Percentiles rank a stretch among this genome's conserved stretches.
These are phyloP conservation scores for Baccha elongata DNA, from an alignment of 2,888 invertebrate genomes.

Conservation along the genomic window DNA sequence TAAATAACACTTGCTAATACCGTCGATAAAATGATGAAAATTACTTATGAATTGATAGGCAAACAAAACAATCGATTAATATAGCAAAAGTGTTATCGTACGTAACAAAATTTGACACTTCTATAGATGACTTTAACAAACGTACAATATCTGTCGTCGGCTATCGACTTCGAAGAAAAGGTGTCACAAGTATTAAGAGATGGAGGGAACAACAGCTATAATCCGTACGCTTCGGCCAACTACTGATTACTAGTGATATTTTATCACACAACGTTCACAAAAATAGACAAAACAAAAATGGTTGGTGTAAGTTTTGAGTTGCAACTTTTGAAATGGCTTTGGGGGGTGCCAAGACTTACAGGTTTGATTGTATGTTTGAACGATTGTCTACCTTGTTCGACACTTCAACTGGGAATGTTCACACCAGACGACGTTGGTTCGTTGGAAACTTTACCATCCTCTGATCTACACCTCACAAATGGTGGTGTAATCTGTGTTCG, in stretches of 20 bases:
- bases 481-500: slow-evolving; percentile 58
- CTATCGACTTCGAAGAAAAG: slow-evolving; percentile 39
- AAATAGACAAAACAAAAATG: slow-evolving; percentile 74
- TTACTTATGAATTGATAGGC: slow-evolving; percentile 15
- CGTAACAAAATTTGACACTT: slow-evolving; percentile 40
- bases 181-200: slow-evolving; percentile 69
- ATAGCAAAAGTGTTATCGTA: slow-evolving; percentile 10
- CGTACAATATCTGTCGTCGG: slow-evolving; percentile 60
- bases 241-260: slow-evolving; percentile 82
- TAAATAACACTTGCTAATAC: slow-evolving; percentile 11
- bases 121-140: slow-evolving; percentile 30
- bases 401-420: slow-evolving; percentile 76
- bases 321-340: slow-evolving; percentile 24
- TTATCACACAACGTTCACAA: slow-evolving; percentile 80
- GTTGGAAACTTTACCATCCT: slow-evolving; percentile 73
- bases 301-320: slow-evolving; percentile 52
- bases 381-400: slow-evolving; percentile 75
- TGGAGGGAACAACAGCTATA: slow-evolving; percentile 74
- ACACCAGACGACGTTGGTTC: slow-evolving; percentile 68
- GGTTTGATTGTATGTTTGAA: slow-evolving; percentile 63
- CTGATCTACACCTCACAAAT: slow-evolving; percentile 27
- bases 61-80: slow-evolving; percentile 22
- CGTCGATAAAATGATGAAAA: slow-evolving; percentile 15
- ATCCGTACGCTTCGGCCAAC: slow-evolving; percentile 81
- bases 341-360: slow-evolving; percentile 35